These are phyloP conservation scores for Drosophila kanekoi DNA, from an alignment of 2,888 invertebrate genomes.

Conservation along the genomic window DNA sequence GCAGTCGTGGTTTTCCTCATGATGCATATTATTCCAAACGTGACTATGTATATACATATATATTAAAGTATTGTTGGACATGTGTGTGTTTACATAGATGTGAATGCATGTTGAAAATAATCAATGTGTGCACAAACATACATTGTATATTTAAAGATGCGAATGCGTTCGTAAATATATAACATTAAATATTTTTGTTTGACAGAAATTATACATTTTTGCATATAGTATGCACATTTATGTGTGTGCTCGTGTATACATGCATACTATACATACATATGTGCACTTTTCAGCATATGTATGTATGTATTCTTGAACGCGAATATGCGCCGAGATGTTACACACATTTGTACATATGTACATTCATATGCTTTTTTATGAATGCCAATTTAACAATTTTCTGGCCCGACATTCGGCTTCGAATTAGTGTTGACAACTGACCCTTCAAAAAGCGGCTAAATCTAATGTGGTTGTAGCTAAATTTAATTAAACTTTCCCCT, in stretches of 20 bases:
- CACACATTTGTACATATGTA: slow-evolving; percentile 23
- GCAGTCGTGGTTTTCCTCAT: neutral
- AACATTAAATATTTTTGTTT: slow-evolving; percentile 15
- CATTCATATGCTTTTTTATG: slow-evolving; percentile 45
- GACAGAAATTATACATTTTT: slow-evolving; percentile 22
- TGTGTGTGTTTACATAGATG: neutral
- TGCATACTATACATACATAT: slow-evolving; percentile 3
- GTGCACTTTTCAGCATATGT: slow-evolving; percentile 29
- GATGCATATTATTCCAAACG: neutral
- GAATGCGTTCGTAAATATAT: slow-evolving; percentile 16
- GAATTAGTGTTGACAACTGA: too few species aligned
- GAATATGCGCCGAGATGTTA: slow-evolving; percentile 39
- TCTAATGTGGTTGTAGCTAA: too few species aligned
- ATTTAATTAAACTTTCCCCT: too few species aligned
- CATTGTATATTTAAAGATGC: slow-evolving; percentile 3
- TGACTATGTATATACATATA: neutral
- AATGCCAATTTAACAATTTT: slow-evolving; percentile 65
- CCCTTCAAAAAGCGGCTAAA: too few species aligned
- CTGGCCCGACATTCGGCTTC: slow-evolving; percentile 49
- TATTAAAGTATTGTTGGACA: neutral
- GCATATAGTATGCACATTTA: slow-evolving; percentile 3
- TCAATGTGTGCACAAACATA: neutral
- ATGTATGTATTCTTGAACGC: slow-evolving; percentile 31
- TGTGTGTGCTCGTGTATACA: neutral
- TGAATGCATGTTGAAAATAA: neutral